Percentiles rank a stretch among this genome's conserved stretches.
Conservation (phyloP, 2,797 vertebrate species). For the Anas acuta region DNA sequence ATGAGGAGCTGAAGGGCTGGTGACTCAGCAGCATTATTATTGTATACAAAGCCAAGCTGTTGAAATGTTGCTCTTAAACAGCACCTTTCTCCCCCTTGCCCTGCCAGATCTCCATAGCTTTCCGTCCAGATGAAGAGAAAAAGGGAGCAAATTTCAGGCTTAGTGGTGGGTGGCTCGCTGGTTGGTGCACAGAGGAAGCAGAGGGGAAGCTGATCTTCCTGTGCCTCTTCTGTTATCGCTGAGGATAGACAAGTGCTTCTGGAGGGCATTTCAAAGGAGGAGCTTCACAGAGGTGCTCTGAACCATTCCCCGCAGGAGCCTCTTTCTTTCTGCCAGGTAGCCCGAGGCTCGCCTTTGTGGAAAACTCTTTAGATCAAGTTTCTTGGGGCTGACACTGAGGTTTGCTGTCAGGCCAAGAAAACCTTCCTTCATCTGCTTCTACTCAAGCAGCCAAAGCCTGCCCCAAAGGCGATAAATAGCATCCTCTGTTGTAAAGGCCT, state of each 20-base stretch:
- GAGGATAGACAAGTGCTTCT: slow-evolving; percentile 24
- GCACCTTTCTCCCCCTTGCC: not conserved
- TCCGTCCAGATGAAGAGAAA: not conserved
- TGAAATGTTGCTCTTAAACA: not conserved
- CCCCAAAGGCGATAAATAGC: slow-evolving; percentile 46
- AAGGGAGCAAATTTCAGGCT: not conserved
- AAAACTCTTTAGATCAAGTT: slow-evolving; percentile 49
- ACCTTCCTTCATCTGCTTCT: slow-evolving; percentile 52
- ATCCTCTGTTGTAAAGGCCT: slow-evolving; percentile 40
- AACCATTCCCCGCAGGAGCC: not conserved
- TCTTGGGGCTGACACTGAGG: slow-evolving; percentile 36
- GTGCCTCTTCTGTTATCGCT: not conserved
- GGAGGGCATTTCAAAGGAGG: slow-evolving; percentile 28
- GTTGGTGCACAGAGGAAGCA: not conserved
- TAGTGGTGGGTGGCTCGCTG: not conserved
- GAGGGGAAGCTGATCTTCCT: not conserved
- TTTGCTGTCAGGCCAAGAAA: slow-evolving; percentile 50
- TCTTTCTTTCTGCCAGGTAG: slow-evolving; percentile 53
- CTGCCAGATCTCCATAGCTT: not conserved
- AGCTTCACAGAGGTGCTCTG: slow-evolving; percentile 37
- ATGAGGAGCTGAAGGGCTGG: not conserved
- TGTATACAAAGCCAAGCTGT: not conserved
- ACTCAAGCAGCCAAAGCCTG: slow-evolving; percentile 27
- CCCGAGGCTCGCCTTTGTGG: slow-evolving; percentile 54
- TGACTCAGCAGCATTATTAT: not conserved